These are phyloP conservation scores for Diadophis punctatus DNA, from an alignment of 2,113 vertebrate genomes.

Conservation along the genomic window DNA sequence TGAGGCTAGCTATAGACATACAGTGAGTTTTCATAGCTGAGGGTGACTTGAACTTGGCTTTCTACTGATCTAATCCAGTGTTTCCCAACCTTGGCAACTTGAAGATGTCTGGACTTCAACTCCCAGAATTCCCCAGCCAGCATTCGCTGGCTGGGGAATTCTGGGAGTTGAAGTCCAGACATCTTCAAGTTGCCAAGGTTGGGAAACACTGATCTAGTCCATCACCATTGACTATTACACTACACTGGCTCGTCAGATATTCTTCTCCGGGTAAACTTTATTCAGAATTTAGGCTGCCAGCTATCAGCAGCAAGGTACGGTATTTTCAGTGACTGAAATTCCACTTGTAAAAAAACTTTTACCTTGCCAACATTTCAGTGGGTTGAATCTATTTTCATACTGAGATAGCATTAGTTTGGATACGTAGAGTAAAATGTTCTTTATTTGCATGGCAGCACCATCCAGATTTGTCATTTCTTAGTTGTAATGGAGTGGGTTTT, in stretches of 20 bases:
- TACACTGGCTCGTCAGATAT: background rate
- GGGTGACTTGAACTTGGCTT: background rate
- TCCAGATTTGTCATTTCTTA: background rate
- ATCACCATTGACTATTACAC: background rate
- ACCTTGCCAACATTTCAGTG: background rate
- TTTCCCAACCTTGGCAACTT: too few species aligned
- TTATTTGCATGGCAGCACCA: background rate
- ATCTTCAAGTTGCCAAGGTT: too few species aligned
- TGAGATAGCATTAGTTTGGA: background rate
- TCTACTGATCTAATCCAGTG: background rate
- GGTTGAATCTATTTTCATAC: background rate
- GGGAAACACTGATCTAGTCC: background rate
- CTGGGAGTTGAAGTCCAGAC: too few species aligned
- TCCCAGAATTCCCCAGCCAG: too few species aligned
- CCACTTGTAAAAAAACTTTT: background rate
- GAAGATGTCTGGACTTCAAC: too few species aligned
- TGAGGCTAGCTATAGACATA: background rate
- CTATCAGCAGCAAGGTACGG: background rate
- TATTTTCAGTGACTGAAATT: background rate
- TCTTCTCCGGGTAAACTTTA: background rate
- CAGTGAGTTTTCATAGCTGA: background rate
- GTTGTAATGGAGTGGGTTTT: background rate
- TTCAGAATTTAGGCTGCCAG: background rate
- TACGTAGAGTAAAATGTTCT: background rate
- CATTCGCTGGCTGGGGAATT: too few species aligned